Evolutionary conservation across 2,797 vertebrate species (phyloP), one percentile per base, ranked within the genome.

Genomic region (Ciconia nigra): DNA sequence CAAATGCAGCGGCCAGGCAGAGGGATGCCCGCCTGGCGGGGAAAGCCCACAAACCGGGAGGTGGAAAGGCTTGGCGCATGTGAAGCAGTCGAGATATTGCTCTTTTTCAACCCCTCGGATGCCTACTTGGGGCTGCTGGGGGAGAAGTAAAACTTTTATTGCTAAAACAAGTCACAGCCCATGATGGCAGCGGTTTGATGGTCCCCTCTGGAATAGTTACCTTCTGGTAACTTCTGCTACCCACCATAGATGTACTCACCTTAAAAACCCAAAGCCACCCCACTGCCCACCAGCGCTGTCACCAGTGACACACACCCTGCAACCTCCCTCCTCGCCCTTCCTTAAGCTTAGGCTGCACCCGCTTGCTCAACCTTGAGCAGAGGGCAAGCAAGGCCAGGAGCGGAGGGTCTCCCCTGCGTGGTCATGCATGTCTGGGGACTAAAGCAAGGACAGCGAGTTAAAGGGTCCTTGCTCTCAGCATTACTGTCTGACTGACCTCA

Each of bases 261-360:
- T 66, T 54, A 85, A 93, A 95, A 91, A 42, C 2, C 5, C 87
- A 82, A 63, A 55, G 39, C 5, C 22, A 76, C 15, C 13, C 15
- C 58, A 85, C 9, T 1, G 15, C n/a, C 8, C 28, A 84, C 21
- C 47, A 54, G 18, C 6, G 4, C n/a, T 74, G 73, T 72, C 83
- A 55, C 63, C 57, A 54, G 63, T 63, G 58, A 69, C 67, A 85
- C 0, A 1, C 13, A 91, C 25, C 10, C 58, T 0, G 0, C 46
- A 76, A n/a, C 31, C 62, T 94, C 72, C 42, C 24, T 96, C 19
- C 29, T 84, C 0, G 0, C 31, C 35, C 33, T 61, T 89, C 26
- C 49, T 63, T 46, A 66, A 59, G 41, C 24, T 22, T 22, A 41
- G 51, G n/a, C 10, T 52, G 44, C 77, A 61, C 57, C 14, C 9